Conservation (phyloP, 2,797 vertebrate genomes). For the Ctenosaura bakeri region DNA sequence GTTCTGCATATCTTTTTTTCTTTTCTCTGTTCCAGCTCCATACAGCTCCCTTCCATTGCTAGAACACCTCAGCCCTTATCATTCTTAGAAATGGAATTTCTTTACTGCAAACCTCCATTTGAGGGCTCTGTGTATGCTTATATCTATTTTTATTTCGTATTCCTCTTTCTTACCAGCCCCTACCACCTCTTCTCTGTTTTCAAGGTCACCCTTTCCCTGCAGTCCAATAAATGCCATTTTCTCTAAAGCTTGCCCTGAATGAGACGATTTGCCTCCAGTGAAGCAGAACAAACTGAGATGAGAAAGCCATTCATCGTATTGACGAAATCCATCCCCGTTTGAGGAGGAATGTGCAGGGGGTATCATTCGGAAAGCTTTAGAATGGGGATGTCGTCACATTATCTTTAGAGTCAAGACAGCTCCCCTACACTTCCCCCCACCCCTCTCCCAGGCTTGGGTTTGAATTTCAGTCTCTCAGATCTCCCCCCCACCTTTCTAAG, state of each 20-base stretch:
- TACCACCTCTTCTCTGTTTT: constrained; percentile 45
- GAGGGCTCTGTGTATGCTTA: constrained; percentile 12
- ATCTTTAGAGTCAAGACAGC: constrained; percentile 15
- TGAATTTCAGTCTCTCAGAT: constrained; percentile 7
- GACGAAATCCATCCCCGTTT: constrained; percentile 52
- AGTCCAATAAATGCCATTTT: constrained; percentile 73
- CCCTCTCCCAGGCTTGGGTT: not conserved
- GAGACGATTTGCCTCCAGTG: constrained; percentile 75
- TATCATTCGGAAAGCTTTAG: constrained; percentile 21
- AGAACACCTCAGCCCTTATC: not conserved
- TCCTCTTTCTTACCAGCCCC: not conserved
- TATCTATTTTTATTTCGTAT: constrained; percentile 41
- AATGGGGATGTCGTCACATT: not conserved
- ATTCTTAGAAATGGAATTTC: constrained; percentile 4
- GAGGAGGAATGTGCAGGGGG: constrained; percentile 12
- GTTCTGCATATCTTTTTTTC: not conserved
- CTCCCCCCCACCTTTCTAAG: constrained; percentile 29
- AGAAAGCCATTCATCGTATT: constrained; percentile 56
- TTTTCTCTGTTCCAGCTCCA: not conserved
- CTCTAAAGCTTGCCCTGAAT: constrained; percentile 67
- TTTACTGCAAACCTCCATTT: constrained; percentile 51
- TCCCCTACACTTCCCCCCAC: not conserved
- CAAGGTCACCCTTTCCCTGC: constrained; percentile 70
- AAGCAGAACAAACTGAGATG: constrained; percentile 71
- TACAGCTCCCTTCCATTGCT: not conserved